These are phyloP conservation scores for Apistogramma diplotaenia DNA, from an alignment of 2,113 vertebrate genomes.

Conservation along the genomic window DNA sequence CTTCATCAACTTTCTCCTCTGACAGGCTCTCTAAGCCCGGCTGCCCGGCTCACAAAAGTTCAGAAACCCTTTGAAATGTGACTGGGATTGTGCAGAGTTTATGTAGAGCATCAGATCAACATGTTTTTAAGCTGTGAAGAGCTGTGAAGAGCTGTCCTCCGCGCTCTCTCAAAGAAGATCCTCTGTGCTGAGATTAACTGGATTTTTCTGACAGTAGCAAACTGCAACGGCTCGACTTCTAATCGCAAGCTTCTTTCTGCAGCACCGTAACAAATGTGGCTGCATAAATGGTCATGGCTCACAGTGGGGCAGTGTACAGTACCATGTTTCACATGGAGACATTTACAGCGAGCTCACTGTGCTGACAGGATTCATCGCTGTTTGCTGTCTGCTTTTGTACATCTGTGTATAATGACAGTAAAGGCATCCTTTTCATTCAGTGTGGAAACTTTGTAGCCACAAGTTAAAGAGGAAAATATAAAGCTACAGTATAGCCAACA, in stretches of 20 bases:
- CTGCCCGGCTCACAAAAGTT: background rate
- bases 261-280: background rate
- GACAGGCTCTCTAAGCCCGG: background rate
- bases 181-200: conserved; percentile 19
- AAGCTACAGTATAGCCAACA: too few relatives aligned
- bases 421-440: too few relatives aligned
- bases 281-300: background rate
- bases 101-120: conserved; percentile 23
- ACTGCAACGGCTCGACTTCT: background rate
- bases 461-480: too few relatives aligned
- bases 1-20: background rate
- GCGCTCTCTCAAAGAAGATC: background rate
- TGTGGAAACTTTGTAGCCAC: too few relatives aligned
- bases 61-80: conserved; percentile 21
- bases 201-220: conserved; percentile 6
- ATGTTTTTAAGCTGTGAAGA: conserved; percentile 10
- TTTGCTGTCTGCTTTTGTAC: too few relatives aligned
- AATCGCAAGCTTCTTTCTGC: conserved; percentile 16
- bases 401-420: too few relatives aligned
- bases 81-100: background rate
- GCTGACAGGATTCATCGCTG: background rate
- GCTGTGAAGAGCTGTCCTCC: background rate
- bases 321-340: background rate
- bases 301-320: background rate
- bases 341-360: background rate